A percentile compares a stretch with the other conserved stretches of the same genome.
phyloP scores from a whole-genome alignment of 2,888 invertebrate genomes.

The Pasiphila rectangulata region DNA sequence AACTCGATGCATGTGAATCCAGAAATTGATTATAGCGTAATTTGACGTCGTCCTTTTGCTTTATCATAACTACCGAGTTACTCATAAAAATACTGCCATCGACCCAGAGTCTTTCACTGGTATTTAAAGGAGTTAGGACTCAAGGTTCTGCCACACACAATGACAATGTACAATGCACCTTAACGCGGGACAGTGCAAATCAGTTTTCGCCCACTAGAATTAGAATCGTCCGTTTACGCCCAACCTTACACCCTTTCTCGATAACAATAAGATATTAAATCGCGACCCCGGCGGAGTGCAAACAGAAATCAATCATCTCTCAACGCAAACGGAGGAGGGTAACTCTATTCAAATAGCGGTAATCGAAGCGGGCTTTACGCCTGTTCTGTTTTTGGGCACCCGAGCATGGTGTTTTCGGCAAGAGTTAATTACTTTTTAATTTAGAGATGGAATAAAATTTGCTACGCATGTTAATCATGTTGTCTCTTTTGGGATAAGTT shows the following conservation, averaged over 20 bases:
- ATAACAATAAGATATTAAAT: slow-evolving; percentile 79
- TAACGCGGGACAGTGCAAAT: background rate
- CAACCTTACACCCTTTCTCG: slow-evolving; percentile 36
- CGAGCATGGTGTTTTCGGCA: slow-evolving; percentile 9
- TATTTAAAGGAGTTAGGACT: too few species aligned
- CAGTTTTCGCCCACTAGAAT: too few species aligned
- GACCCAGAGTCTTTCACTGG: too few species aligned
- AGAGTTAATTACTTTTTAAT: background rate
- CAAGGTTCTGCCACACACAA: too few species aligned
- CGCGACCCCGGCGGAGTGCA: slow-evolving; percentile 63
- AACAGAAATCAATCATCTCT: slow-evolving; percentile 80
- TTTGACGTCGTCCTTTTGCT: too few species aligned
- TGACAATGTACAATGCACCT: too few species aligned
- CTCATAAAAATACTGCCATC: too few species aligned
- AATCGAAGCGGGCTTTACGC: slow-evolving; percentile 41
- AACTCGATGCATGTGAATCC: too few species aligned
- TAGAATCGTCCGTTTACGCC: slow-evolving; percentile 11
- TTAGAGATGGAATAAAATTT: background rate
- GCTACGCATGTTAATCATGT: too few species aligned
- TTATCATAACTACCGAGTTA: too few species aligned
- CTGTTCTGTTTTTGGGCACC: slow-evolving; percentile 22
- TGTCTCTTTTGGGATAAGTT: too few species aligned
- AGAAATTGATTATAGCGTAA: too few species aligned
- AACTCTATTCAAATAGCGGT: slow-evolving; percentile 71
- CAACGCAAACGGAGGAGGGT: slow-evolving; percentile 65